Evolutionary conservation across 2,113 vertebrate genomes (phyloP).

Genomic region (Suncus etruscus): DNA sequence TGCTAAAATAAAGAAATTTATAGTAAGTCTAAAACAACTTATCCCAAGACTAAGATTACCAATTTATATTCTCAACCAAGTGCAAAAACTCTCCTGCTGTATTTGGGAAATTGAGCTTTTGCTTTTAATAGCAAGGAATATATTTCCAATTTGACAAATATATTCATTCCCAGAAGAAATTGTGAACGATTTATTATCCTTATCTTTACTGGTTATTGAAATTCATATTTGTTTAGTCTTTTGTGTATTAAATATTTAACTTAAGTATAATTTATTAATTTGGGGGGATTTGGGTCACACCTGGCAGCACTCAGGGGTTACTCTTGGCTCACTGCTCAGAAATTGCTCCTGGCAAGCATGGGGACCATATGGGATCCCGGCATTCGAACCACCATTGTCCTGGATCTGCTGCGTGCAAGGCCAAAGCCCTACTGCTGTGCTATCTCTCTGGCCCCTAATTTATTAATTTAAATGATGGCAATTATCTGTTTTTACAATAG

Average conservation of each 20-base stretch:
- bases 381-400: too few relatives aligned
- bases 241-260: conserved; percentile 60
- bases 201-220: conserved; percentile 69
- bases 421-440: too few relatives aligned
- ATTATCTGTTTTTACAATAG: conserved; percentile 66
- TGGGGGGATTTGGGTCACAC: background rate
- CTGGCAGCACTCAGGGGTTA: too few relatives aligned
- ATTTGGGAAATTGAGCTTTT: conserved; percentile 40
- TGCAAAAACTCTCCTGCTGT: background rate
- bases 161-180: conserved; percentile 67
- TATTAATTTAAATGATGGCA: conserved; percentile 68
- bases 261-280: conserved; percentile 72
- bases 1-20: too few relatives aligned
- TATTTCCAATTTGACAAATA: conserved; percentile 62
- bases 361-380: too few relatives aligned
- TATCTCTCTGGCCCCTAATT: conserved; percentile 8
- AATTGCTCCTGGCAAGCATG: too few relatives aligned
- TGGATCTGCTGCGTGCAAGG: too few relatives aligned
- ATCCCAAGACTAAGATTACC: background rate
- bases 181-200: conserved; percentile 59
- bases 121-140: conserved; percentile 41
- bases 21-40: background rate
- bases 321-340: too few relatives aligned
- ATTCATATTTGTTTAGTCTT: conserved; percentile 65
- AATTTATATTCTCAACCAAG: background rate